Conservation (phyloP, 2,797 vertebrate species). For the Benthosema pterotum region DNA sequence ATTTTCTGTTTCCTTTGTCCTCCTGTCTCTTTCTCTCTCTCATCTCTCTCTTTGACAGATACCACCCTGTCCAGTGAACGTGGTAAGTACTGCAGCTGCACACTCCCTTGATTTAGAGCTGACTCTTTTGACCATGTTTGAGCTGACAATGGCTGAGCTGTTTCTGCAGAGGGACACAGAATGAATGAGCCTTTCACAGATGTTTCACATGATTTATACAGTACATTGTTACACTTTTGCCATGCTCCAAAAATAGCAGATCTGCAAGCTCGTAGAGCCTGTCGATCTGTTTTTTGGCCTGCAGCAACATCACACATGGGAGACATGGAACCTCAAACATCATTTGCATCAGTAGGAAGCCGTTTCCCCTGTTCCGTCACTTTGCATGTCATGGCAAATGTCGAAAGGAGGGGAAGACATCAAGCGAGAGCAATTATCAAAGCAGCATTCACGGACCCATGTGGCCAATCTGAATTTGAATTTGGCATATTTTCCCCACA, state of each 20-base stretch:
- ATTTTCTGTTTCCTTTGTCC: slow-evolving; percentile 9
- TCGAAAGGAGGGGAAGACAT: slow-evolving; percentile 55
- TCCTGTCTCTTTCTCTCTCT: slow-evolving; percentile 19
- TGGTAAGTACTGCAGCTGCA: slow-evolving; percentile 64
- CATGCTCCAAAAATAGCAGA: too few relatives aligned
- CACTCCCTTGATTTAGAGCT: slow-evolving; percentile 43
- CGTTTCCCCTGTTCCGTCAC: slow-evolving; percentile 53
- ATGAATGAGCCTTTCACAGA: slow-evolving; percentile 55
- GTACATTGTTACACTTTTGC: too few relatives aligned
- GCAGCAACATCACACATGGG: background rate
- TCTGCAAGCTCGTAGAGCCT: too few relatives aligned
- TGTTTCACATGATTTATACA: slow-evolving; percentile 12
- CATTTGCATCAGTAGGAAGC: slow-evolving; percentile 60
- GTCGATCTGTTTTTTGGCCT: too few relatives aligned
- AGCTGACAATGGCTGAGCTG: slow-evolving; percentile 28
- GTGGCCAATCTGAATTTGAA: slow-evolving; percentile 64
- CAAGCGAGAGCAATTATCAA: slow-evolving; percentile 63
- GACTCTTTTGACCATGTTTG: slow-evolving; percentile 39
- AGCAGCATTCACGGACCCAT: slow-evolving; percentile 63
- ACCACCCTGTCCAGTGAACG: slow-evolving; percentile 72
- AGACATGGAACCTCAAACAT: slow-evolving; percentile 37
- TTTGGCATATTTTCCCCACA: slow-evolving; percentile 60
- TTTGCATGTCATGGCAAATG: slow-evolving; percentile 53
- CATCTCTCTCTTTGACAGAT: slow-evolving; percentile 55
- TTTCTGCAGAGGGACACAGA: slow-evolving; percentile 54